A percentile compares a stretch with the other conserved stretches of the same genome.
Conservation (phyloP, 2,888 invertebrate species). For the Nineta flava region DNA sequence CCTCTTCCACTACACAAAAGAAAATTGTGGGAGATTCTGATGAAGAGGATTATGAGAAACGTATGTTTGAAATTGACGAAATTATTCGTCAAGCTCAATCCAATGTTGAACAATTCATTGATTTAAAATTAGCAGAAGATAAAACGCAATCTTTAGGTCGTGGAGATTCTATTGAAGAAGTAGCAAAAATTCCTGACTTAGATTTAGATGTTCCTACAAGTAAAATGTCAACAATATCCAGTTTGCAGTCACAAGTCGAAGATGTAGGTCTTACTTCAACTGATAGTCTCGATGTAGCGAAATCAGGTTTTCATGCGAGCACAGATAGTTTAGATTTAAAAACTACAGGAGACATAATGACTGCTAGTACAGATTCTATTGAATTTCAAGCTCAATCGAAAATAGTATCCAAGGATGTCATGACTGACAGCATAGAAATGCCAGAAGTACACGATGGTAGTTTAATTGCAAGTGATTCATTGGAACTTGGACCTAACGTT, state of each 20-base stretch:
- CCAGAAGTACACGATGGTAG: conserved; percentile 23
- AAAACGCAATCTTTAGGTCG: conserved; percentile 35
- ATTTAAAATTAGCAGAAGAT: conserved; percentile 35
- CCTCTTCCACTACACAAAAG: conserved; percentile 44
- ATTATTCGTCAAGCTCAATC: conserved; percentile 49
- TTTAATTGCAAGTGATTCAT: conserved; percentile 33
- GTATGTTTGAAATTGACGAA: conserved; percentile 52
- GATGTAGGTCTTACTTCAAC: conserved; percentile 43
- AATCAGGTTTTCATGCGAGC: conserved; percentile 36
- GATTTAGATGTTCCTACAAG: conserved; percentile 29
- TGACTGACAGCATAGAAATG: conserved; percentile 41
- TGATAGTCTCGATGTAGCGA: conserved; percentile 42
- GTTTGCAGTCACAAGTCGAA: conserved; percentile 28
- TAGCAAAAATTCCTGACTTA: conserved; percentile 34
- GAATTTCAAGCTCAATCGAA: conserved; percentile 25
- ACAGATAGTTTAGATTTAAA: conserved; percentile 52
- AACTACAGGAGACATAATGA: conserved; percentile 34
- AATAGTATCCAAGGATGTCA: conserved; percentile 22
- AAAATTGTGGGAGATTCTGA: conserved; percentile 36
- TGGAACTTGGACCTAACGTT: conserved; percentile 26
- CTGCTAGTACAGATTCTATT: conserved; percentile 40
- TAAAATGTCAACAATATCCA: conserved; percentile 19
- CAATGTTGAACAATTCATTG: conserved; percentile 45
- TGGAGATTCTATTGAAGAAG: conserved; percentile 35
- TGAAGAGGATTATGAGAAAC: conserved; percentile 43